Conservation (phyloP, 2,797 vertebrate genomes). For the Phyllotis vaccarum region DNA sequence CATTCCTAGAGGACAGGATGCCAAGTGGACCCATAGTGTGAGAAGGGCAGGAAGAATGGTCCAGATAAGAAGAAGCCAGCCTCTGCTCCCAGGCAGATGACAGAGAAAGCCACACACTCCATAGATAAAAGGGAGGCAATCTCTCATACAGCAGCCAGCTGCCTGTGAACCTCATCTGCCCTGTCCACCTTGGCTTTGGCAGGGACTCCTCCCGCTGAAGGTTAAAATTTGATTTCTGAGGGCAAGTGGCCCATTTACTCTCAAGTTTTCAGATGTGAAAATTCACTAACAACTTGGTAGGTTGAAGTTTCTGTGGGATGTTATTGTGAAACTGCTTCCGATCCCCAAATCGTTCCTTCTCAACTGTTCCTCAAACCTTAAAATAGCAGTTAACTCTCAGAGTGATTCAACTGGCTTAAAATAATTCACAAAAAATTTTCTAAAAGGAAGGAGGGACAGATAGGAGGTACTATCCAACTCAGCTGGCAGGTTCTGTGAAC, state of each 20-base stretch:
- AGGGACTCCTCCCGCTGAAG: neutral
- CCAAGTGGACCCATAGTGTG: neutral
- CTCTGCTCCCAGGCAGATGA: neutral
- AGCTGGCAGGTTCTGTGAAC: conserved; percentile 65
- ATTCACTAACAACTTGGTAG: neutral
- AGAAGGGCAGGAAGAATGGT: neutral
- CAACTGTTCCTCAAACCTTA: conserved; percentile 69
- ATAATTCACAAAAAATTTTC: conserved; percentile 79
- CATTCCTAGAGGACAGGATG: neutral
- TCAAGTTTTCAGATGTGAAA: conserved; percentile 20
- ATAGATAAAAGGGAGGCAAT: neutral
- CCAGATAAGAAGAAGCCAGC: neutral
- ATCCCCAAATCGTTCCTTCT: conserved; percentile 66
- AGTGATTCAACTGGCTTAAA: conserved; percentile 76
- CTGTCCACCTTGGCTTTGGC: neutral
- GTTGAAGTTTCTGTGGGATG: conserved; percentile 54
- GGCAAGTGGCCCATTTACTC: neutral
- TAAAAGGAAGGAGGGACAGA: conserved; percentile 63
- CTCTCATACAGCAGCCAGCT: neutral
- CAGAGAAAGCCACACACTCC: neutral
- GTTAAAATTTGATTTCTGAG: neutral
- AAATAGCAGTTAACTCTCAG: conserved; percentile 69
- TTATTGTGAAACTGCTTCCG: conserved; percentile 59
- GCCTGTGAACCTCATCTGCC: neutral
- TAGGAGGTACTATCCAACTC: conserved; percentile 67